phyloP scores from a whole-genome alignment of 2,797 vertebrate species.

The Pterois miles region DNA sequence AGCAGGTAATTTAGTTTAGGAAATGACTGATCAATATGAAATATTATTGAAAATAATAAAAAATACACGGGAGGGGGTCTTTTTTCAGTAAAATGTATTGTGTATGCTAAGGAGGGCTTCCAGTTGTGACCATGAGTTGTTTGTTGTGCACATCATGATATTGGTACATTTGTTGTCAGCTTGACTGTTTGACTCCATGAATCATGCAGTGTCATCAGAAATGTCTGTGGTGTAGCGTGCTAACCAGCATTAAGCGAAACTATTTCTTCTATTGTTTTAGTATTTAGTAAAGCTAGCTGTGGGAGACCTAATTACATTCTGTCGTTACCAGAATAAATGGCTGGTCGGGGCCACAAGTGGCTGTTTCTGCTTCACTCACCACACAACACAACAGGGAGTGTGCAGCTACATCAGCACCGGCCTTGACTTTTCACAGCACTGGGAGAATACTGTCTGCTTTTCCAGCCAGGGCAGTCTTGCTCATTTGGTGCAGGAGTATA shows the following conservation, averaged over 20 bases:
- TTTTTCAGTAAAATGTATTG: background rate
- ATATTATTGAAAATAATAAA: too few species aligned
- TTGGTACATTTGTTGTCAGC: background rate
- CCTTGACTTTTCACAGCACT: background rate
- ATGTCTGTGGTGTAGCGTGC: background rate
- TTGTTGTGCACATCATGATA: background rate
- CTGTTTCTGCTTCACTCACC: background rate
- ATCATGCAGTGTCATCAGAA: background rate
- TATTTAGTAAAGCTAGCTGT: background rate
- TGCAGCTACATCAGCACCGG: too few species aligned
- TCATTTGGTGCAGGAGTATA: background rate
- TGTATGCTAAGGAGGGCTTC: background rate
- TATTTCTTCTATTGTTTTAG: background rate
- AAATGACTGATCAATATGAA: too few species aligned
- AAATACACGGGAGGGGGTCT: too few species aligned
- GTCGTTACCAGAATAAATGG: background rate
- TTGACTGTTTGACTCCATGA: background rate
- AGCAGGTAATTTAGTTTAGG: too few species aligned
- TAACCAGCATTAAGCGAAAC: background rate
- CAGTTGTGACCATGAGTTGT: background rate
- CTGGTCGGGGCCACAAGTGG: background rate
- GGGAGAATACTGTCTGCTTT: background rate
- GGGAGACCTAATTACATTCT: background rate
- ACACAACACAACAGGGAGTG: background rate
- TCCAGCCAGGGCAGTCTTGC: background rate